A percentile compares a stretch with the other conserved stretches of the same genome.
These are phyloP conservation scores for Trichogramma pretiosum DNA, from an alignment of 1,140 invertebrate species.

Conservation along the genomic window DNA sequence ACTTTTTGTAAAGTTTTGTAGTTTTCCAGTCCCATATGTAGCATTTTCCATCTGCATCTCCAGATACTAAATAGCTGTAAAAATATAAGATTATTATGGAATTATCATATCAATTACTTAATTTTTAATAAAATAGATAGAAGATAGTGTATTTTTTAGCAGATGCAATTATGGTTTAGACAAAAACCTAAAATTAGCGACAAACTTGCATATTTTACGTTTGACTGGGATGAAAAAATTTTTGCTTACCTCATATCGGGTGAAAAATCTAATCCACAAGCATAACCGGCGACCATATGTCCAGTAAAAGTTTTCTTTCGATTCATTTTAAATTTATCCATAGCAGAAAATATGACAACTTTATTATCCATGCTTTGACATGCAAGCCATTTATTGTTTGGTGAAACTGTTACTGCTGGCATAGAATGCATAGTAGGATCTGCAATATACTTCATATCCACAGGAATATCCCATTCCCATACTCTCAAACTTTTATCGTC, in stretches of 20 bases:
- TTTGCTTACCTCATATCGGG: slow-evolving; percentile 86
- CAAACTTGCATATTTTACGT: too few relatives aligned
- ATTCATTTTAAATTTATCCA: slow-evolving; percentile 96
- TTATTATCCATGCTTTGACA: slow-evolving; percentile 99
- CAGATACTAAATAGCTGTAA: slow-evolving; percentile 89
- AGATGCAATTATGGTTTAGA: background rate
- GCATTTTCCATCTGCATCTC: slow-evolving; percentile 98
- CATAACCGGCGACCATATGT: slow-evolving; percentile 99
- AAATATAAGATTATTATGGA: slow-evolving; percentile 6
- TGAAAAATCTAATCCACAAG: slow-evolving; percentile 93
- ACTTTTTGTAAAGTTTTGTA: slow-evolving; percentile 94
- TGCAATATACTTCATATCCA: slow-evolving; percentile 99
- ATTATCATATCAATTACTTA: background rate
- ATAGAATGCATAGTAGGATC: slow-evolving; percentile 99
- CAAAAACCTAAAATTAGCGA: background rate
- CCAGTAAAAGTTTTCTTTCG: slow-evolving; percentile 96
- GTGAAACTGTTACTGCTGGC: slow-evolving; percentile 88
- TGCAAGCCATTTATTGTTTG: slow-evolving; percentile 97
- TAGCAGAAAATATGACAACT: slow-evolving; percentile 93
- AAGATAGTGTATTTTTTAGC: background rate
- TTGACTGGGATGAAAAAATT: too few relatives aligned
- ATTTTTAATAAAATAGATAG: background rate
- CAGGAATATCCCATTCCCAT: slow-evolving; percentile 99
- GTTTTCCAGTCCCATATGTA: slow-evolving; percentile 99
- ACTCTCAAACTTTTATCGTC: slow-evolving; percentile 98